Evolutionary conservation across 2,113 vertebrate genomes (phyloP).

Genomic region (Nannospalax galili): DNA sequence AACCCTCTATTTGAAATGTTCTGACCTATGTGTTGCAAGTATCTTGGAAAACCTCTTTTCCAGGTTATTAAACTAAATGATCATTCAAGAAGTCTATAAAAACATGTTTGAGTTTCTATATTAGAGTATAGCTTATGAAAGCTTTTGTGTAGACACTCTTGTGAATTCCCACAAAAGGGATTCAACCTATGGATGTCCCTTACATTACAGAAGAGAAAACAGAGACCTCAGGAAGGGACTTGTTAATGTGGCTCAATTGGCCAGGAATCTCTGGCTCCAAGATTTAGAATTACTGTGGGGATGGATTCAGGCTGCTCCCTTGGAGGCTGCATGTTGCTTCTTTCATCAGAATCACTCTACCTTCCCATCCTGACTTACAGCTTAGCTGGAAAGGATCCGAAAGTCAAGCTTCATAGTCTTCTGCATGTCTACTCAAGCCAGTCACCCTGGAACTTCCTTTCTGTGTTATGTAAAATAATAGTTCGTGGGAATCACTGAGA

Average conservation of each 20-base stretch:
- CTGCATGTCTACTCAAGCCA: too few relatives aligned
- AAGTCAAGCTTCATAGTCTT: background rate
- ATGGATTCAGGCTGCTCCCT: background rate
- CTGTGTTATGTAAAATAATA: constrained; percentile 47
- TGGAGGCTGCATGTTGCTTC: background rate
- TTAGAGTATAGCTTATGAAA: constrained; percentile 14
- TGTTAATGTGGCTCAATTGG: background rate
- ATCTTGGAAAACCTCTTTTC: constrained; percentile 12
- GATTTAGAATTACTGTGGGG: background rate
- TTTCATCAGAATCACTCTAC: constrained; percentile 16
- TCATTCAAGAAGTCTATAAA: constrained; percentile 47
- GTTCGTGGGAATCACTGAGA: background rate
- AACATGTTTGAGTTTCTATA: background rate
- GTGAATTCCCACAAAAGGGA: background rate
- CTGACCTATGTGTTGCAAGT: background rate
- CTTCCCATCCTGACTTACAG: background rate
- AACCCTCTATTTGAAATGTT: constrained; percentile 36
- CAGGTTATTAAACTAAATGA: constrained; percentile 21
- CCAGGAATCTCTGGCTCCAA: background rate
- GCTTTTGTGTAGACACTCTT: background rate
- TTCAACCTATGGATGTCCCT: background rate
- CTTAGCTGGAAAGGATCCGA: constrained; percentile 6
- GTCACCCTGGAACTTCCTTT: constrained; percentile 41
- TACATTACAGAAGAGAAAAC: background rate
- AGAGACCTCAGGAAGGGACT: background rate